These are phyloP conservation scores for Autographa gamma DNA, from an alignment of 2,888 invertebrate species.

Conservation along the genomic window DNA sequence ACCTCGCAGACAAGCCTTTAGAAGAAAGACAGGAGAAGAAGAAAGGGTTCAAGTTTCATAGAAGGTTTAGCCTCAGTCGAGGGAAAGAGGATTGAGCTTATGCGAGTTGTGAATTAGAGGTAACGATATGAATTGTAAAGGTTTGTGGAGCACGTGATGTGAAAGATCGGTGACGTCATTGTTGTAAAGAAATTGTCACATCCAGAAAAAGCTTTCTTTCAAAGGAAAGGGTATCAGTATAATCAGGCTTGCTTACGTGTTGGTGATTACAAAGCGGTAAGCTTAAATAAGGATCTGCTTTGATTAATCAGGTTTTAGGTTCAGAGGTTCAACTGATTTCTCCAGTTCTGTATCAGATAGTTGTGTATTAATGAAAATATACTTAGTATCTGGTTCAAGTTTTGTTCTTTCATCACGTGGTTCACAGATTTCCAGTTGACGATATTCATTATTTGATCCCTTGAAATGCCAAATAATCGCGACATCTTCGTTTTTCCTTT, in stretches of 20 bases:
- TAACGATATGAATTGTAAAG: conserved; percentile 26
- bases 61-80: conserved; percentile 83
- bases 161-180: not conserved
- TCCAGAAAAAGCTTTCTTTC: conserved; percentile 1
- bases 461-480: conserved; percentile 44
- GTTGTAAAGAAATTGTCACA: not conserved
- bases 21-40: conserved; percentile 82
- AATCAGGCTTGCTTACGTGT: conserved; percentile 1
- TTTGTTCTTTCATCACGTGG: not conserved
- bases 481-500: conserved; percentile 15
- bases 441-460: conserved; percentile 11
- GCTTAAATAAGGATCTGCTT: not conserved
- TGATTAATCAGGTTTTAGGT: not conserved
- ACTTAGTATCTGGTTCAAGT: not conserved
- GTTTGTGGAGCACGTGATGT: conserved; percentile 26
- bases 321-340: not conserved
- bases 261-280: not conserved
- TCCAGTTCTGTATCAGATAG: not conserved
- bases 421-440: not conserved
- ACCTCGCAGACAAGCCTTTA: conserved; percentile 74
- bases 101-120: conserved; percentile 56
- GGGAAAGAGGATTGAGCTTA: conserved; percentile 81
- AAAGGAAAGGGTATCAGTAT: not conserved
- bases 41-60: conserved; percentile 83
- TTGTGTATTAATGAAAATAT: not conserved